A percentile compares a stretch with the other conserved stretches of the same genome.
Conservation (phyloP, 64 coral and sea anemone genomes). For the Porites australiensis region DNA sequence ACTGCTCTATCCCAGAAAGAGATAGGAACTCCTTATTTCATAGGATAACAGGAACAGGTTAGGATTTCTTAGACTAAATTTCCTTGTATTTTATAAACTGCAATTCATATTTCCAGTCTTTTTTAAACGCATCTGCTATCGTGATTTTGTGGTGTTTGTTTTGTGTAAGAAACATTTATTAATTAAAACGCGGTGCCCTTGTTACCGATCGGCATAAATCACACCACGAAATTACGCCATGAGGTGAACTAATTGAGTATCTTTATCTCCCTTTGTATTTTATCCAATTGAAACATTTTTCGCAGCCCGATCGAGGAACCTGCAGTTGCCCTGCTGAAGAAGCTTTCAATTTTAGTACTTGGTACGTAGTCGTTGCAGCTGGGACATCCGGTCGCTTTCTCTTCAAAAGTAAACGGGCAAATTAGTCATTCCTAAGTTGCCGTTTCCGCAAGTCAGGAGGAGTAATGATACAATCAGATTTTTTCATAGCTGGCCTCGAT, state of each 20-base stretch:
- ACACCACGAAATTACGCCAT: background rate
- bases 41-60: conserved; percentile 40
- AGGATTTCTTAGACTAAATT: background rate
- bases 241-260: background rate
- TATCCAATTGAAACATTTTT: background rate
- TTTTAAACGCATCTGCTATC: conserved; percentile 2
- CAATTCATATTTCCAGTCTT: background rate
- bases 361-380: background rate
- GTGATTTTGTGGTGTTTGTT: conserved; percentile 25
- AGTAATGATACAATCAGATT: background rate
- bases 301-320: background rate
- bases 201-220: background rate
- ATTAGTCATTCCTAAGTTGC: background rate
- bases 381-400: background rate
- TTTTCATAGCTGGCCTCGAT: background rate
- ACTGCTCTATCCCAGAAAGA: conserved; percentile 62
- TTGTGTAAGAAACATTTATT: conserved; percentile 12
- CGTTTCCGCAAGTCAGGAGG: background rate
- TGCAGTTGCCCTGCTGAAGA: background rate
- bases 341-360: background rate
- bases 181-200: conserved; percentile 1
- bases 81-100: background rate
- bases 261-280: background rate
- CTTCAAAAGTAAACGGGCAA: background rate
- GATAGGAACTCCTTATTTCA: background rate